Conservation (phyloP, 2,797 vertebrate genomes). For the Crypturellus tataupa region DNA sequence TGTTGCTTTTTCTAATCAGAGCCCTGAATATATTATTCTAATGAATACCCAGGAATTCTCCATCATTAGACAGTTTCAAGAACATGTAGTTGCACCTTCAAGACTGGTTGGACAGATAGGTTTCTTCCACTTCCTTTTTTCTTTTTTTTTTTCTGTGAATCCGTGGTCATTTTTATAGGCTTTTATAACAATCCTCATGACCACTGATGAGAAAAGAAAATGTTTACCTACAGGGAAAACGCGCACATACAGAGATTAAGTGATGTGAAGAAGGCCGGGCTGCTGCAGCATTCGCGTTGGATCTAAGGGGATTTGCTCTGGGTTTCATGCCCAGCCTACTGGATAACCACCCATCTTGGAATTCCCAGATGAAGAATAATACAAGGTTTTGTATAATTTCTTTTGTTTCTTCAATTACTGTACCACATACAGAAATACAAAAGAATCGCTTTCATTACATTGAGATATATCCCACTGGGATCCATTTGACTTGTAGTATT, state of each 20-base stretch:
- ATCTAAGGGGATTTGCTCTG: background rate
- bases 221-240: background rate
- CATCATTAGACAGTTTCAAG: background rate
- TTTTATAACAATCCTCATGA: background rate
- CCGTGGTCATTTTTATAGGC: background rate
- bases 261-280: background rate
- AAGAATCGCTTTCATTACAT: conserved; percentile 28
- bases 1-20: background rate
- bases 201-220: background rate
- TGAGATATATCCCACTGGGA: conserved; percentile 51
- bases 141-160: background rate
- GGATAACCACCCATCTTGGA: conserved; percentile 9
- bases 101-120: background rate
- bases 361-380: background rate
- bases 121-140: background rate
- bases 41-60: background rate
- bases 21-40: background rate
- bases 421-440: background rate
- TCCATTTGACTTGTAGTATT: conserved; percentile 44
- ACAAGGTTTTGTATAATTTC: background rate
- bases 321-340: conserved; percentile 13
- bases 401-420: background rate
- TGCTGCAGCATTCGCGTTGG: background rate
- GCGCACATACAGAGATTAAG: background rate
- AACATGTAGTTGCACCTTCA: background rate